A percentile compares a stretch with the other conserved stretches of the same genome.
phyloP scores from a whole-genome alignment of 2,797 vertebrate genomes.

The Acanthis flammea region DNA sequence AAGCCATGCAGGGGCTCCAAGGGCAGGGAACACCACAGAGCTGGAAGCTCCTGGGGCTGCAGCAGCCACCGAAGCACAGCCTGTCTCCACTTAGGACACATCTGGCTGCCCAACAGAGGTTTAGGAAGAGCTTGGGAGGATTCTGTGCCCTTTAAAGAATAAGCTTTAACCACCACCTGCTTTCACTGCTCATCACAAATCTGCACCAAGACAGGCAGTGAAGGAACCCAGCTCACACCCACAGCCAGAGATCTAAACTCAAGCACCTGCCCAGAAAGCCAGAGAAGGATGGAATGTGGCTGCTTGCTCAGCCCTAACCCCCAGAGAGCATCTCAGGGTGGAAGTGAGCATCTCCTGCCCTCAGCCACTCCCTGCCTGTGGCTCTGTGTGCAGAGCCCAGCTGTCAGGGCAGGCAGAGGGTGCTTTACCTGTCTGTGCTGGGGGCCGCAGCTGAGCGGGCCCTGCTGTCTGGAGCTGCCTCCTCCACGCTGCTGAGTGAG shows the following conservation, averaged over 20 bases:
- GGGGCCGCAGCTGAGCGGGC: neutral
- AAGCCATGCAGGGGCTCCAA: neutral
- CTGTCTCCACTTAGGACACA: neutral
- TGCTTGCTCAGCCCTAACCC: fast-evolving
- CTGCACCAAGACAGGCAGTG: neutral
- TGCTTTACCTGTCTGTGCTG: conserved; percentile 63
- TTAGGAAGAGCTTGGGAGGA: neutral
- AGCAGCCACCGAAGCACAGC: neutral
- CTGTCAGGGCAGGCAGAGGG: neutral
- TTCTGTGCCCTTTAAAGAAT: neutral
- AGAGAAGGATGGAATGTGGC: neutral
- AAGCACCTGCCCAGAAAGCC: neutral
- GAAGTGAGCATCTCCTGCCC: neutral
- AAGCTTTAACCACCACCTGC: neutral
- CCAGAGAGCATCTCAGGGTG: neutral
- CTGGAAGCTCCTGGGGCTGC: neutral
- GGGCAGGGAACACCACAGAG: neutral
- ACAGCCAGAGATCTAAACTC: fast-evolving
- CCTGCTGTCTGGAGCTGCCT: conserved; percentile 38
- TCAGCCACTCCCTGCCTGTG: fast-evolving
- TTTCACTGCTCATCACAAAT: neutral
- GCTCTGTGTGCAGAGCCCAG: neutral
- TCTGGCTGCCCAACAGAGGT: neutral
- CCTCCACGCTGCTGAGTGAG: neutral
- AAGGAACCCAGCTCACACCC: neutral